Base-by-base conservation (phyloP, 2,888 invertebrate species). In the Poecilus cupreus region DNA sequence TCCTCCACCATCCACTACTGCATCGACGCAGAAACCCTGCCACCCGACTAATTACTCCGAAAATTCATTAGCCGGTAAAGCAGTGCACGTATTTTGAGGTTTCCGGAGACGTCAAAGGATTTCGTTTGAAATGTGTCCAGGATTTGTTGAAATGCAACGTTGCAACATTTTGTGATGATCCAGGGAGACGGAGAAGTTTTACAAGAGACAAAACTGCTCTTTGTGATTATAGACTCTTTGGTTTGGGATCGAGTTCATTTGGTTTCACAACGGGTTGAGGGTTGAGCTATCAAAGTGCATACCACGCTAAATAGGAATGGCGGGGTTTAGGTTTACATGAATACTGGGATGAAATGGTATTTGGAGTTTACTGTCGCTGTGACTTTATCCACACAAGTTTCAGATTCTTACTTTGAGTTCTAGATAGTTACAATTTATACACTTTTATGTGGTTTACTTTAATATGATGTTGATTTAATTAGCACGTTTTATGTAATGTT, bases 81-180 rank as follows among this genome's bases (percentile, higher is more conserved):
- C 68, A 68, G 68, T 68, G 68, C 39, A 68, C 68, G 68, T 68
- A 68, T 68, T 68, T 68, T 68, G 68, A 68, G 68, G 68, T 68
- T 68, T 68, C 20, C 20, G 39, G 60, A 75, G 49, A 78, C 43
- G 64, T 78, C 64, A 60, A 64, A 78, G 78, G 78, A 78, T 64
- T 78, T 32, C 78, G 22, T 64, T 46, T 60, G 78, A 64, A 78
- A 78, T 46, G 60, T 78, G 78, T 78, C 64, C 78, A 78, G 78
- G 78, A 78, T 78, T 78, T 78, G 60, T 60, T 78, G 78, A 78
- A 78, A 46, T 78, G 78, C 78, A 78, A 78, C 46, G 46, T 64
- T 78, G 78, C 78, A 78, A 26, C 16, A 51, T 32, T 51, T 24
- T 11, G n/a, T 24, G 46, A 16, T 46, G n/a, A 49, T 49, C n/a